phyloP scores from a whole-genome alignment of 1,140 invertebrate species.

The Drosophila lacteicornis region DNA sequence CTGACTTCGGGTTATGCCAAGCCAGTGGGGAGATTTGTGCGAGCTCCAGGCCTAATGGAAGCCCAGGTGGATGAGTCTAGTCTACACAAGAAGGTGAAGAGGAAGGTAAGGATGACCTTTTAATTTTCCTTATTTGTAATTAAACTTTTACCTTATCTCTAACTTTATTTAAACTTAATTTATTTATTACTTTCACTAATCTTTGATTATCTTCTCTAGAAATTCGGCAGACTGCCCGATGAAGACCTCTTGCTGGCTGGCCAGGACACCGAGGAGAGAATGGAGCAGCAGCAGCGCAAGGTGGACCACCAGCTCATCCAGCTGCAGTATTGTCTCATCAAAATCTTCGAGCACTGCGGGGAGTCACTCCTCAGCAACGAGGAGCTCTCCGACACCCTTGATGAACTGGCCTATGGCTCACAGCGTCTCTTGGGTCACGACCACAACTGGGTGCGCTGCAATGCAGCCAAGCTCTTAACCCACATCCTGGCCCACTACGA shows the following conservation, averaged over 20 bases:
- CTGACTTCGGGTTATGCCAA: slow-evolving; percentile 67
- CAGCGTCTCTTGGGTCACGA: slow-evolving; percentile 88
- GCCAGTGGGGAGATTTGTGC: slow-evolving; percentile 71
- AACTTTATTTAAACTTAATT: too few species aligned
- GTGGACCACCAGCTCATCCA: slow-evolving; percentile 87
- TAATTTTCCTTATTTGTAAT: too few species aligned
- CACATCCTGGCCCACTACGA: slow-evolving; percentile 89
- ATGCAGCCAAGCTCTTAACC: slow-evolving; percentile 90
- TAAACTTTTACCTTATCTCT: too few species aligned
- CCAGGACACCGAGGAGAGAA: slow-evolving; percentile 38
- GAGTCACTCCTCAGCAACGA: slow-evolving; percentile 83
- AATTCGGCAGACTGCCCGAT: neutral
- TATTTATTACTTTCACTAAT: too few species aligned
- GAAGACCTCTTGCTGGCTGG: slow-evolving; percentile 39
- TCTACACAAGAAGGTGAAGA: slow-evolving; percentile 42
- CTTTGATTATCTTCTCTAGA: slow-evolving; percentile 6
- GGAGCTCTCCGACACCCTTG: slow-evolving; percentile 84
- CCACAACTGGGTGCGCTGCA: slow-evolving; percentile 89
- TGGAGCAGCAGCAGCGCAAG: slow-evolving; percentile 85
- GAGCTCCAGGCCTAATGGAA: slow-evolving; percentile 54
- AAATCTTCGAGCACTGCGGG: slow-evolving; percentile 86
- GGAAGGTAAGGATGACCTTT: slow-evolving; percentile 23
- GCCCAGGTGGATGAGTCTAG: slow-evolving; percentile 3
- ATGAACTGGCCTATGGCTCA: slow-evolving; percentile 90
- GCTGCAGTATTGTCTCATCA: slow-evolving; percentile 86